Base-by-base conservation (phyloP, 2,888 invertebrate species). In the Galeruca laticollis region DNA sequence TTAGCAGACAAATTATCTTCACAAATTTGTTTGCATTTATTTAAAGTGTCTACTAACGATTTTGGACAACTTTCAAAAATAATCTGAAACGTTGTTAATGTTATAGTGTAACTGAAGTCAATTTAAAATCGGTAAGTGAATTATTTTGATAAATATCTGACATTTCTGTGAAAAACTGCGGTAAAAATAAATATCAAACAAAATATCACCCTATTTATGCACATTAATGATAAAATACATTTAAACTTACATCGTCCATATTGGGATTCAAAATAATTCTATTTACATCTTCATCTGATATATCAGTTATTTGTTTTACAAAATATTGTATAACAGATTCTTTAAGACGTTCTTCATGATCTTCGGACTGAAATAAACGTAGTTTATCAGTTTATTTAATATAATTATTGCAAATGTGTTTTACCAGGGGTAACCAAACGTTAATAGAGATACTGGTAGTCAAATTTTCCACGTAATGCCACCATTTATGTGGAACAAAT, bases 381-480 rank as follows among this genome's bases (percentile, higher is more conserved):
- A 9, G 13, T 26, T 62, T 63, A 35, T 43, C n/a, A 18, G 21
- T 1, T n/a, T 47, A 52, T 59, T 40, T 11, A 26, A 33, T 13
- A 65, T 63, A 54, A 52, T 83, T 21, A 21, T 20, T 47, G 15
- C 8, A 47, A 15, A 18, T 47, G 8, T 47, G 18, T 64, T 85
- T 84, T 86, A 92, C 93, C 85, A 93, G 85, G 56, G 94, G 93
- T 74, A 98, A 84, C 92, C 92, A 92, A 47, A 87, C 86, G 80
- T 92, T 92, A 6, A 92, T 85, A 64, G 90, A 87, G 37, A 92
- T 88, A 59, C 91, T 88, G 43, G 87, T 83, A 3, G 88, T 87
- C 87, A 95, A 93, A 82, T 97, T 96, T 85, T 96, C 94, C 0
- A 98, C 98, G 86, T 94, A 97, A 87, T 98, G 98, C 98, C 98